Evolutionary conservation across 2,888 invertebrate genomes (phyloP).

Genomic region (Lepidonotus clava): DNA sequence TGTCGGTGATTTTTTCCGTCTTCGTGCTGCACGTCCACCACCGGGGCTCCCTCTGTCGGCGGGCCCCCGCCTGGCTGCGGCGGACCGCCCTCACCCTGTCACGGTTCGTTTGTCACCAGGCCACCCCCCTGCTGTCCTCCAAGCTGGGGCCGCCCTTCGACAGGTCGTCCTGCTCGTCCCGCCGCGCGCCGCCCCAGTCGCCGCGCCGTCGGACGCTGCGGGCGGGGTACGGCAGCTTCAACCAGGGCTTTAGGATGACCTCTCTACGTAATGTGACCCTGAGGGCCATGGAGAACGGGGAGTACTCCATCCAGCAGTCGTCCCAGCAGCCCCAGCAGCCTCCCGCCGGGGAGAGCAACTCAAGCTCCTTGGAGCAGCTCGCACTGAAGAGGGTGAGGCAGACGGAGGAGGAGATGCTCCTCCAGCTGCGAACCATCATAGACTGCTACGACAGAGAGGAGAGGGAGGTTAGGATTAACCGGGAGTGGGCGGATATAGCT

Average conservation of each 20-base stretch:
- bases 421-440: slow-evolving; percentile 72
- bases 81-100: neutral
- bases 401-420: slow-evolving; percentile 71
- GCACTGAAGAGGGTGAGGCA: neutral
- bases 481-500: slow-evolving; percentile 81
- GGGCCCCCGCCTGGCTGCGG: slow-evolving; percentile 71
- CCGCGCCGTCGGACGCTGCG: neutral
- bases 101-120: slow-evolving; percentile 11
- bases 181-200: neutral
- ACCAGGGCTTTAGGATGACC: slow-evolving; percentile 50
- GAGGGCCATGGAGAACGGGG: slow-evolving; percentile 42
- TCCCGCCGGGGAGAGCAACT: neutral
- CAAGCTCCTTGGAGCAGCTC: neutral
- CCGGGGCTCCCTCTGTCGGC: slow-evolving; percentile 69
- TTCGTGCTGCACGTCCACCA: slow-evolving; percentile 76
- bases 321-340: neutral
- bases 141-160: neutral
- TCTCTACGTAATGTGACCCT: slow-evolving; percentile 50
- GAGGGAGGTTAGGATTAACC: slow-evolving; percentile 68
- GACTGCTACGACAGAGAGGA: slow-evolving; percentile 70
- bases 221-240: slow-evolving; percentile 41
- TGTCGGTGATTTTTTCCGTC: slow-evolving; percentile 76
- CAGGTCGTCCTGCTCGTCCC: neutral
- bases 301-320: neutral
- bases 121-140: neutral